These are phyloP conservation scores for Girardia tigrina DNA, from an alignment of 2,888 invertebrate genomes.

Conservation along the genomic window DNA sequence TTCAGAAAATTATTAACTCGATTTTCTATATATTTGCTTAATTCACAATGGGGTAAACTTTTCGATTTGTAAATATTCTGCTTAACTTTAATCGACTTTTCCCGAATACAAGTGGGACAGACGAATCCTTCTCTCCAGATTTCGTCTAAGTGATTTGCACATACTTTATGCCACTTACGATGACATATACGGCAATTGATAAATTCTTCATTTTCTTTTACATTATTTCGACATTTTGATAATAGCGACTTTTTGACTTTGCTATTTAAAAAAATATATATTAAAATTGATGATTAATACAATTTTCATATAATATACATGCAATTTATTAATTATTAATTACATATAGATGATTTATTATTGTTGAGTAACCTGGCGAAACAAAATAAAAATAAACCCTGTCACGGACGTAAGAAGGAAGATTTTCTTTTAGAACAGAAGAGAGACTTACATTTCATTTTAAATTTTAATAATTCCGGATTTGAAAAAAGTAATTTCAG, in stretches of 20 bases:
- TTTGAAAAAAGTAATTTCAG: too few relatives aligned
- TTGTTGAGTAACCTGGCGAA: too few relatives aligned
- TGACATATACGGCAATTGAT: slow-evolving; percentile 90
- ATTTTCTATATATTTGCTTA: slow-evolving; percentile 90
- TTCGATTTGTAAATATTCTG: slow-evolving; percentile 95
- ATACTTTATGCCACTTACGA: slow-evolving; percentile 90
- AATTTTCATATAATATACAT: too few relatives aligned
- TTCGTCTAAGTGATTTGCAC: slow-evolving; percentile 82
- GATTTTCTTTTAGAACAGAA: too few relatives aligned
- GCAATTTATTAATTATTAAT: too few relatives aligned
- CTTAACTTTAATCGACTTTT: slow-evolving; percentile 76
- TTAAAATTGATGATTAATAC: too few relatives aligned
- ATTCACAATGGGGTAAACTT: slow-evolving; percentile 76
- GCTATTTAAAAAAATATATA: too few relatives aligned
- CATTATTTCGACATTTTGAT: slow-evolving; percentile 53
- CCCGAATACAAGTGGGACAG: slow-evolving; percentile 87
- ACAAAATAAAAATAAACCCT: too few relatives aligned
- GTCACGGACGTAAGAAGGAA: too few relatives aligned
- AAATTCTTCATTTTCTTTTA: slow-evolving; percentile 53
- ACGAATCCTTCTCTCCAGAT: slow-evolving; percentile 80
- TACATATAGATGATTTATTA: too few relatives aligned
- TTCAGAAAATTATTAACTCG: slow-evolving; percentile 90
- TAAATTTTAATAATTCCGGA: too few relatives aligned
- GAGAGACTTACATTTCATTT: too few relatives aligned
- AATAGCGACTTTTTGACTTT: not conserved